phyloP scores from a whole-genome alignment of 2,888 invertebrate species.

The Spatulosminthurus flaviceps region DNA sequence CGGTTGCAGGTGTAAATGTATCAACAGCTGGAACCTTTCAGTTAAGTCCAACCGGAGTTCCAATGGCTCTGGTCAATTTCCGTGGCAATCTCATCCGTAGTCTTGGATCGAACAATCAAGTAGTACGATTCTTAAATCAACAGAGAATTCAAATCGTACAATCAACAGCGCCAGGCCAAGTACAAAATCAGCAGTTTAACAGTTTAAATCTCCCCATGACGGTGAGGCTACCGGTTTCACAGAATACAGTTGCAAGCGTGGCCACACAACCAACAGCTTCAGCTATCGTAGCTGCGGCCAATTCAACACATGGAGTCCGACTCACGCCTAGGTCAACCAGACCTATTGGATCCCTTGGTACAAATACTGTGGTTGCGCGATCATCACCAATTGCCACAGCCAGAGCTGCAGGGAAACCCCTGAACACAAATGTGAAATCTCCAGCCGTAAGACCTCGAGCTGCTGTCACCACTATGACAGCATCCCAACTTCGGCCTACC shows the following conservation, averaged over 20 bases:
- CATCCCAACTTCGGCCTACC: constrained; percentile 53
- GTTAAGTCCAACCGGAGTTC: neutral
- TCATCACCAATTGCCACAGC: constrained; percentile 35
- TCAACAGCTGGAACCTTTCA: neutral
- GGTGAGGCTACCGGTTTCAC: constrained; percentile 57
- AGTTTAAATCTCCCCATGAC: constrained; percentile 52
- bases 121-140: constrained; percentile 53
- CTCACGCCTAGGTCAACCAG: constrained; percentile 27
- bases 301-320: constrained; percentile 35
- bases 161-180: constrained; percentile 37
- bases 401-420: constrained; percentile 25
- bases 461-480: constrained; percentile 50
- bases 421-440: constrained; percentile 32
- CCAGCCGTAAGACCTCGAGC: constrained; percentile 48
- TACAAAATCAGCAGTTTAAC: constrained; percentile 27
- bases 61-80: constrained; percentile 34
- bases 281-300: constrained; percentile 45
- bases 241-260: constrained; percentile 42
- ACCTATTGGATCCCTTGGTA: constrained; percentile 53
- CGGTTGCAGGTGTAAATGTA: neutral
- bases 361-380: constrained; percentile 54
- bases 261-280: constrained; percentile 31
- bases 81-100: constrained; percentile 38
- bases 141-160: constrained; percentile 57
- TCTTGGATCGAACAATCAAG: constrained; percentile 52